Percentiles rank a stretch among this genome's conserved stretches.
These are phyloP conservation scores for Climacteris rufus DNA, from an alignment of 2,113 vertebrate species.

Conservation along the genomic window DNA sequence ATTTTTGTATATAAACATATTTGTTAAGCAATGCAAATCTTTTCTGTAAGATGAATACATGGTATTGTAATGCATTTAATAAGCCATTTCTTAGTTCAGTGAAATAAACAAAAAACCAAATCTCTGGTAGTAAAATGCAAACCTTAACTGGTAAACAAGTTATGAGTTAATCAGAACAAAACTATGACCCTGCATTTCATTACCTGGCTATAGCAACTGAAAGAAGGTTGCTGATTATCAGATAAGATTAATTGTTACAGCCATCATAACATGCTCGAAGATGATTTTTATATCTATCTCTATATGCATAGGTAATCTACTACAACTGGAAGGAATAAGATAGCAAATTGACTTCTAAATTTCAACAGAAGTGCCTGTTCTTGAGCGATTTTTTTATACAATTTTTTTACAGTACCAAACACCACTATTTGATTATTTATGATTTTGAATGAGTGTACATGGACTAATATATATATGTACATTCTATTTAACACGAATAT, in stretches of 20 bases:
- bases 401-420: neutral
- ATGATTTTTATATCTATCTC: neutral
- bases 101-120: neutral
- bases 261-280: neutral
- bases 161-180: neutral
- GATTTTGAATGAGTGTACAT: neutral
- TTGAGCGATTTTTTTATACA: neutral
- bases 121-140: neutral
- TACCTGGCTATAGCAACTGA: neutral
- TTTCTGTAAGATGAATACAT: neutral
- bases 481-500: neutral
- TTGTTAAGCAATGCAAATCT: neutral
- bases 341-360: neutral
- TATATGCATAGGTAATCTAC: neutral
- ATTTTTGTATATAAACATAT: neutral
- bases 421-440: neutral
- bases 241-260: neutral
- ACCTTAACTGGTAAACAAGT: neutral
- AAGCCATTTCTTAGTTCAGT: neutral
- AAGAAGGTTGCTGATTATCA: neutral
- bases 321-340: neutral
- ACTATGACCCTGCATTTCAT: neutral
- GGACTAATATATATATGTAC: too few species aligned
- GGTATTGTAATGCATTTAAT: neutral
- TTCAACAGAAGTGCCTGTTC: neutral